Percentiles rank a stretch among this genome's conserved stretches.
Evolutionary conservation across 2,797 vertebrate species (phyloP).

Genomic region (Ptychadena robeensis): DNA sequence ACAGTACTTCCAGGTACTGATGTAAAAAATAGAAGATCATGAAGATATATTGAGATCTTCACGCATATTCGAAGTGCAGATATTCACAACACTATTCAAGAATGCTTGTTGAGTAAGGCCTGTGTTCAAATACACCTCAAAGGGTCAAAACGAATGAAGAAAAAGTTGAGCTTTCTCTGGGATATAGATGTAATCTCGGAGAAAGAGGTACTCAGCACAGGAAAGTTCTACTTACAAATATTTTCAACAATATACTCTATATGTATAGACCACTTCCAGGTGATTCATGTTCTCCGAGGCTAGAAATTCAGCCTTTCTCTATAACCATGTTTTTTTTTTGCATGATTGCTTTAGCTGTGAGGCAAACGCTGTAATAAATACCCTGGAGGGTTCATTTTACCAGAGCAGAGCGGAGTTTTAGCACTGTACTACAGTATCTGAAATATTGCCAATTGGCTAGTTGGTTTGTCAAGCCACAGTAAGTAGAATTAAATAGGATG

Average conservation of each 20-base stretch:
- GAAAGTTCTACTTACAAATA: neutral
- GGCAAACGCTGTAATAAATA: slow-evolving; percentile 46
- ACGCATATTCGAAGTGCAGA: no score
- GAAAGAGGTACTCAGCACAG: neutral
- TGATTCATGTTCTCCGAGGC: neutral
- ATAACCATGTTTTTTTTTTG: slow-evolving; percentile 38
- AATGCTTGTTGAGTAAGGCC: neutral
- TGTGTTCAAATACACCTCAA: neutral
- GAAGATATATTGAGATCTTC: no score
- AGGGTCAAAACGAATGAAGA: neutral
- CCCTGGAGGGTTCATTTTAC: slow-evolving; percentile 48
- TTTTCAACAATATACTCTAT: slow-evolving; percentile 5
- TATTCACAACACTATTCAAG: neutral
- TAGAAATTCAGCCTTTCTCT: slow-evolving; percentile 9
- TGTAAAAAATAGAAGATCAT: no score
- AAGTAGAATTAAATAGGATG: slow-evolving; percentile 76
- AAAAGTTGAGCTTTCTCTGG: neutral
- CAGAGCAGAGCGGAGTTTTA: slow-evolving; percentile 42
- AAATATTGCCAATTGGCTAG: slow-evolving; percentile 67
- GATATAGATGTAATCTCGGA: neutral
- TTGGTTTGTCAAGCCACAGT: slow-evolving; percentile 73
- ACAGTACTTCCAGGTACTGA: no score
- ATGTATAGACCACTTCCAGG: slow-evolving; percentile 19
- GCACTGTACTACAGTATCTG: slow-evolving; percentile 62
- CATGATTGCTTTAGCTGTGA: slow-evolving; percentile 47